phyloP scores from a whole-genome alignment of 2,113 vertebrate species.

The Nerophis ophidion region DNA sequence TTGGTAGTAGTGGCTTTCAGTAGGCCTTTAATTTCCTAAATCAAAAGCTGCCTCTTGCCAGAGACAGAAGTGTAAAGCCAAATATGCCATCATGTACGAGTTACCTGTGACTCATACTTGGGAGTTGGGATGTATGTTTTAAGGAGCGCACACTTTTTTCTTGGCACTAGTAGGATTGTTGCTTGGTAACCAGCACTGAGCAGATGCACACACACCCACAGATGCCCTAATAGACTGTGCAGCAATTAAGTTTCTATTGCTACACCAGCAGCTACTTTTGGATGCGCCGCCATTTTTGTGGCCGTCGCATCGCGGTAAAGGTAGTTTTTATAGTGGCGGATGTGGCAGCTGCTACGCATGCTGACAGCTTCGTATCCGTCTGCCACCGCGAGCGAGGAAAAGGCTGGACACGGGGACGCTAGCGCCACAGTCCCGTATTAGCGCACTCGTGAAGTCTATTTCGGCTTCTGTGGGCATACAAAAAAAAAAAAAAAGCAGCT shows the following conservation, averaged over 20 bases:
- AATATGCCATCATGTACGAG: constrained; percentile 26
- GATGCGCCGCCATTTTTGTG: constrained; percentile 9
- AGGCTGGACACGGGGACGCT: constrained; percentile 42
- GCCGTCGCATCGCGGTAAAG: constrained; percentile 29
- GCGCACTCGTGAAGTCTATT: constrained; percentile 65
- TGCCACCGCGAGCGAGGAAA: constrained; percentile 45
- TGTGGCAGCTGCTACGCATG: constrained; percentile 52
- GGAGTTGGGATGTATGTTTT: background rate
- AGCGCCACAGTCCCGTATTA: constrained; percentile 53
- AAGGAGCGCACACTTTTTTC: too few relatives aligned
- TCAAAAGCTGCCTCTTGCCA: constrained; percentile 59
- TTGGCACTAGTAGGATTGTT: background rate
- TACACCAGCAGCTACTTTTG: constrained; percentile 18
- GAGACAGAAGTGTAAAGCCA: constrained; percentile 46
- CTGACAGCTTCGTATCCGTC: constrained; percentile 65
- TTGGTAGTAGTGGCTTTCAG: too few relatives aligned
- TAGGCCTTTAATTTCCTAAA: constrained; percentile 62
- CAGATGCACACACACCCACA: constrained; percentile 8
- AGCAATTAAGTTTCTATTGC: background rate
- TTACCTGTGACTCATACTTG: constrained; percentile 21
- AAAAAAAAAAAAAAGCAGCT: constrained; percentile 66
- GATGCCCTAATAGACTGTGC: constrained; percentile 11
- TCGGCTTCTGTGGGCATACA: constrained; percentile 57
- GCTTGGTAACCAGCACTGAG: constrained; percentile 9
- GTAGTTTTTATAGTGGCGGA: constrained; percentile 37